Percentiles rank a stretch among this genome's conserved stretches.
Evolutionary conservation across 2,888 invertebrate genomes (phyloP).

Genomic region (Drosophila putrida): DNA sequence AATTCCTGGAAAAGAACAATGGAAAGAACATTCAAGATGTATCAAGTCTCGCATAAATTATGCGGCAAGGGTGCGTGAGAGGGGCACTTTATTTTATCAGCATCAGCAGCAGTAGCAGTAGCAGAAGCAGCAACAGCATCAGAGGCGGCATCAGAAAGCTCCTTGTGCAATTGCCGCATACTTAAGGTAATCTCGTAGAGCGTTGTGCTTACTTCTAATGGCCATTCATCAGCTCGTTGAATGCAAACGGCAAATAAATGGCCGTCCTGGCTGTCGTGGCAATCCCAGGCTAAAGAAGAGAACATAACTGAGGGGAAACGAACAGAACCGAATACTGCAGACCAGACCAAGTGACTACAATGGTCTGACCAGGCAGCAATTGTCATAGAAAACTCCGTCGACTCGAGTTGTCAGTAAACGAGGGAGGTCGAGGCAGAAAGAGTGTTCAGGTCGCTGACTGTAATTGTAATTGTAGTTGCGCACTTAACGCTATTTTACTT

Average conservation of each 20-base stretch:
- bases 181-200: slow-evolving; percentile 77
- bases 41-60: slow-evolving; percentile 71
- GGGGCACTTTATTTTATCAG: slow-evolving; percentile 67
- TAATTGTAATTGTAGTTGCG: slow-evolving; percentile 70
- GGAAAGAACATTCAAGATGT: slow-evolving; percentile 35
- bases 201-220: slow-evolving; percentile 76
- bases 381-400: slow-evolving; percentile 72
- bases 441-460: slow-evolving; percentile 43
- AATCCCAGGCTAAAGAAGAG: slow-evolving; percentile 16
- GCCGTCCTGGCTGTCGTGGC: slow-evolving; percentile 26
- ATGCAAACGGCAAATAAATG: slow-evolving; percentile 80
- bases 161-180: slow-evolving; percentile 80
- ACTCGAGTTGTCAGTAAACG: slow-evolving; percentile 13
- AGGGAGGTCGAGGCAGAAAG: neutral
- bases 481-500: slow-evolving; percentile 76
- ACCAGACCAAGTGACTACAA: slow-evolving; percentile 45
- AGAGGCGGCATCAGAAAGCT: slow-evolving; percentile 61
- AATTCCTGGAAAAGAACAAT: slow-evolving; percentile 21
- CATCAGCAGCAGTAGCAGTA: slow-evolving; percentile 22
- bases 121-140: neutral
- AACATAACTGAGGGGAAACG: slow-evolving; percentile 11
- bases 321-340: slow-evolving; percentile 5
- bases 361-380: slow-evolving; percentile 69
- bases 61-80: slow-evolving; percentile 54
- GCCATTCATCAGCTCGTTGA: slow-evolving; percentile 79